A percentile compares a stretch with the other conserved stretches of the same genome.
Evolutionary conservation across 2,888 invertebrate genomes (phyloP).

Genomic region (Orchesella flavescens): DNA sequence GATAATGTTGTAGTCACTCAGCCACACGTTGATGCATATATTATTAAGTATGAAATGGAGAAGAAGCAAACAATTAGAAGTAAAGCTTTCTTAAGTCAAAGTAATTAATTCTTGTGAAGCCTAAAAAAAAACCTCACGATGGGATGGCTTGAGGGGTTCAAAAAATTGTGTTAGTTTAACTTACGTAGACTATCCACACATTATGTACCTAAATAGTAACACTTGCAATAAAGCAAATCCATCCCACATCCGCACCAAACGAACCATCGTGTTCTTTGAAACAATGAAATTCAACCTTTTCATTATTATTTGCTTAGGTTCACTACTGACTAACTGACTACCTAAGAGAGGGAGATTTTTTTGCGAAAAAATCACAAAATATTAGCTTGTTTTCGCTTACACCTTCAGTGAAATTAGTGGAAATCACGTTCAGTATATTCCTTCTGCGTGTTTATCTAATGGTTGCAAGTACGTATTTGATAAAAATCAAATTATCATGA

Average conservation of each 20-base stretch:
- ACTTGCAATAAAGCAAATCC: neutral
- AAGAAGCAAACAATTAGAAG: slow-evolving; percentile 28
- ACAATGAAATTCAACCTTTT: slow-evolving; percentile 15
- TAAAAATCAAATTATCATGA: slow-evolving; percentile 14
- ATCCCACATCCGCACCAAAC: slow-evolving; percentile 47
- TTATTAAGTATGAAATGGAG: neutral
- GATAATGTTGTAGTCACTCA: neutral
- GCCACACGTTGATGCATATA: slow-evolving; percentile 35
- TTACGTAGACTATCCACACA: too few species aligned
- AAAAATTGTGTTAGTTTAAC: slow-evolving; percentile 46
- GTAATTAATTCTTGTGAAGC: slow-evolving; percentile 50
- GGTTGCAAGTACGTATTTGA: slow-evolving; percentile 7
- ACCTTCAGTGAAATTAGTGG: slow-evolving; percentile 10
- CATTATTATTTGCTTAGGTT: slow-evolving; percentile 17
- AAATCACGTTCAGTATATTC: slow-evolving; percentile 29
- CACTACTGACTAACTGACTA: neutral
- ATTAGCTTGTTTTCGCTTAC: slow-evolving; percentile 35
- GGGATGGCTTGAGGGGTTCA: slow-evolving; percentile 27
- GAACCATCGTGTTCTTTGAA: slow-evolving; percentile 25
- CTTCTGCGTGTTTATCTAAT: slow-evolving; percentile 37
- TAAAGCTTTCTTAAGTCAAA: slow-evolving; percentile 29
- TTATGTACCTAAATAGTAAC: slow-evolving; percentile 13
- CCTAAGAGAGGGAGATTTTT: slow-evolving; percentile 12
- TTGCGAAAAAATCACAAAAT: slow-evolving; percentile 40
- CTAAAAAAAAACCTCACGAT: slow-evolving; percentile 22